These are phyloP conservation scores for Drosophila nasuta DNA, from an alignment of 1,140 invertebrate genomes.

Conservation along the genomic window DNA sequence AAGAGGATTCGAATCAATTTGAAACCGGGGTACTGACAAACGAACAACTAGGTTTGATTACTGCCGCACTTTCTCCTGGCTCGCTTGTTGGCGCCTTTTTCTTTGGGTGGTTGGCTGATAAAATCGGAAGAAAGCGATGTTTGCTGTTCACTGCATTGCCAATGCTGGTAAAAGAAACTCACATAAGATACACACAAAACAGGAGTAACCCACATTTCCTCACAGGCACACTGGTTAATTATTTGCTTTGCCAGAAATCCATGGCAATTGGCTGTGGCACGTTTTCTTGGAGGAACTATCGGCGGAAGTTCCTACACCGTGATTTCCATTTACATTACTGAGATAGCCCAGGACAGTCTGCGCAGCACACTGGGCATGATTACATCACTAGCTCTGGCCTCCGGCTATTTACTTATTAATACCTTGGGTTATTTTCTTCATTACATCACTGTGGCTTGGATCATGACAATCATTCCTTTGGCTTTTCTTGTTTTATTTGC, in stretches of 20 bases:
- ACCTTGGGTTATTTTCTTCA: constrained; percentile 84
- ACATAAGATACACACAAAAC: neutral
- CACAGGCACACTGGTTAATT: constrained; percentile 60
- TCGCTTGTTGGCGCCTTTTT: constrained; percentile 85
- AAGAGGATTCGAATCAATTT: constrained; percentile 58
- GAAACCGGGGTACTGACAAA: constrained; percentile 51
- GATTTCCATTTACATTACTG: constrained; percentile 84
- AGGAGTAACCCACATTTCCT: neutral
- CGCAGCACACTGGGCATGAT: constrained; percentile 85
- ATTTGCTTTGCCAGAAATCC: constrained; percentile 76
- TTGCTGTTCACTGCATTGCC: constrained; percentile 54
- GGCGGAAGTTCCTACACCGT: constrained; percentile 81
- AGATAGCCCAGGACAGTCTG: constrained; percentile 81
- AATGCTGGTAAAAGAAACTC: constrained; percentile 29
- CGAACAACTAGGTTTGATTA: constrained; percentile 86
- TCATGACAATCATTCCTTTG: constrained; percentile 83
- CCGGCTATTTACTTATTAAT: constrained; percentile 85
- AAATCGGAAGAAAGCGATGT: constrained; percentile 55
- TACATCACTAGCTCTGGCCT: constrained; percentile 84
- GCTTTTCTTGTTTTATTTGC: constrained; percentile 83
- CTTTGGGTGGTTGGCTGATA: constrained; percentile 86
- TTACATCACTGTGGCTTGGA: constrained; percentile 84
- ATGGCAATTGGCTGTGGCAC: constrained; percentile 64
- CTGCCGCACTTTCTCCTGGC: constrained; percentile 85
- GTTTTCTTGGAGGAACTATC: constrained; percentile 83